Conservation (phyloP, 2,888 invertebrate genomes). For the Rhagonycha fulva region DNA sequence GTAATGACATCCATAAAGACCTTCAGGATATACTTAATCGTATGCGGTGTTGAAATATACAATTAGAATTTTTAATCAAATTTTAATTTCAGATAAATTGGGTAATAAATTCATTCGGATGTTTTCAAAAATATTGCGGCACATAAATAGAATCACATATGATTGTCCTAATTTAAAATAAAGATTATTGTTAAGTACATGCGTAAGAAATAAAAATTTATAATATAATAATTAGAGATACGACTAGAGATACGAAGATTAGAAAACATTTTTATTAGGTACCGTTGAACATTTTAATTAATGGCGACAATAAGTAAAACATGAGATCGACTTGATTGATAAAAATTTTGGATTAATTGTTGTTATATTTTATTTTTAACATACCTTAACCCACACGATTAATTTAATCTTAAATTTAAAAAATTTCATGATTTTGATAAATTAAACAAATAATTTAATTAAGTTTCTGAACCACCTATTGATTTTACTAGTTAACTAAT, state of each 20-base stretch:
- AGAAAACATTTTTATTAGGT: background rate
- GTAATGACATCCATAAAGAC: background rate
- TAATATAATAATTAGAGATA: background rate
- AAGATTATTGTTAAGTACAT: background rate
- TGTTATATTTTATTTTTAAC: background rate
- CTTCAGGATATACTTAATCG: background rate
- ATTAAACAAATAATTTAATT: background rate
- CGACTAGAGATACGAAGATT: background rate
- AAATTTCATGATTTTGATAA: background rate
- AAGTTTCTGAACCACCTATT: background rate
- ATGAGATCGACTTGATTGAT: background rate
- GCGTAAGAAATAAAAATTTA: background rate
- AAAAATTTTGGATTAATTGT: background rate
- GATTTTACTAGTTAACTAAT: background rate
- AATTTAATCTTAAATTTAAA: background rate
- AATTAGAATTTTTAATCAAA: constrained; percentile 2
- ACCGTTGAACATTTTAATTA: background rate
- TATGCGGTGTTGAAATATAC: background rate
- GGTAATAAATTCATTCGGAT: background rate
- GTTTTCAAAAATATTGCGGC: background rate
- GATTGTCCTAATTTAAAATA: background rate
- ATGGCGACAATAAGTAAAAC: background rate
- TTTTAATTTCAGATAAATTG: background rate
- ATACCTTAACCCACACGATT: background rate
- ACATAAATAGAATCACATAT: background rate